Percentiles rank a stretch among this genome's conserved stretches.
Evolutionary conservation across 2,888 invertebrate genomes (phyloP).

Genomic region (Eremobia ochroleuca): DNA sequence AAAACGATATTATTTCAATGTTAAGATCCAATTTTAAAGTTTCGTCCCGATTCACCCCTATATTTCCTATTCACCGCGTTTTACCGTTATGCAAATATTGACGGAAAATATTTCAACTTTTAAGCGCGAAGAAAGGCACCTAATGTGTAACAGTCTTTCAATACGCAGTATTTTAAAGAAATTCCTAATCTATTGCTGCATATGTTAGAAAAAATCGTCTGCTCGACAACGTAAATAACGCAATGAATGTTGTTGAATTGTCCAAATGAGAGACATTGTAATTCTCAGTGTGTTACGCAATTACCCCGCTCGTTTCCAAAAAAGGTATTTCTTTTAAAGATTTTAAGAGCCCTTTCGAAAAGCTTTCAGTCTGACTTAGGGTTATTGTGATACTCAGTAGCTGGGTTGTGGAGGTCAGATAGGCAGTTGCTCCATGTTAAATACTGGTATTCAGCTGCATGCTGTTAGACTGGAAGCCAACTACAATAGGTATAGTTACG

Average conservation of each 20-base stretch:
- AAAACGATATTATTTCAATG: no score
- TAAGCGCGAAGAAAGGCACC: not conserved
- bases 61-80: no score
- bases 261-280: not conserved
- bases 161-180: not conserved
- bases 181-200: not conserved
- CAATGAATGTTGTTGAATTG: not conserved
- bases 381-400: not conserved
- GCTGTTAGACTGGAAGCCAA: not conserved
- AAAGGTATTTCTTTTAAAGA: no score
- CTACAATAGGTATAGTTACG: no score
- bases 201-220: not conserved
- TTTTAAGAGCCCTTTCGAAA: no score
- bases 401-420: not conserved
- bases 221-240: not conserved
- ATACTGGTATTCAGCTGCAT: not conserved
- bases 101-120: constrained; percentile 9
- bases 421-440: not conserved
- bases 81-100: not conserved
- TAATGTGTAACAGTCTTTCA: not conserved
- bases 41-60: no score
- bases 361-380: not conserved
- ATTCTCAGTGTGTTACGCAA: no score
- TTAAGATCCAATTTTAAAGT: no score
- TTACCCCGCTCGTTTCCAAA: no score